A percentile compares a stretch with the other conserved stretches of the same genome.
phyloP scores from a whole-genome alignment of 1,140 invertebrate genomes.

The Bombus affinis region DNA sequence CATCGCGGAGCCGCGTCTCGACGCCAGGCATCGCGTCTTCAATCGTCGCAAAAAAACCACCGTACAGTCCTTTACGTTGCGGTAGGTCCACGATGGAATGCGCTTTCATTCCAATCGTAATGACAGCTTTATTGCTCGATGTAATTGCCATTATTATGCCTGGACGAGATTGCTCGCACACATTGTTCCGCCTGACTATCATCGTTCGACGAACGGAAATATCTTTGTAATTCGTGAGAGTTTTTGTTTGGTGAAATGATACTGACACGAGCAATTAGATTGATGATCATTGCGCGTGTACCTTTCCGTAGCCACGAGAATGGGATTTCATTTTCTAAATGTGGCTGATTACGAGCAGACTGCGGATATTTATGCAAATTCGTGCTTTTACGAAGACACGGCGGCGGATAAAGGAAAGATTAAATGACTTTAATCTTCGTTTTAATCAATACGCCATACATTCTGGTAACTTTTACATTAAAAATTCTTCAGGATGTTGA shows the following conservation, averaged over 20 bases:
- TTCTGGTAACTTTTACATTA: no score
- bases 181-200: constrained; percentile 1
- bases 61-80: constrained; percentile 57
- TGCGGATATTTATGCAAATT: no score
- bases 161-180: constrained; percentile 11
- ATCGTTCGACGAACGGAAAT: constrained; percentile 10
- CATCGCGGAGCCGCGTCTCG: neutral
- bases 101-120: constrained; percentile 60
- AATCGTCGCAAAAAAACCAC: neutral
- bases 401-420: no score
- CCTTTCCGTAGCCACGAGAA: no score
- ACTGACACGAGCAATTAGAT: constrained; percentile 12
- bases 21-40: neutral
- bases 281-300: neutral
- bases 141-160: constrained; percentile 51
- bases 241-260: neutral
- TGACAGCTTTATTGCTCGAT: constrained; percentile 60
- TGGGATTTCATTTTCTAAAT: no score
- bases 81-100: constrained; percentile 67
- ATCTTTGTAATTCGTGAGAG: neutral
- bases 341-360: no score
- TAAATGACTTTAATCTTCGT: no score
- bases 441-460: no score
- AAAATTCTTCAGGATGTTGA: no score
- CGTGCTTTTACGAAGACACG: no score